phyloP scores from a whole-genome alignment of 2,888 invertebrate genomes.

The Noctua pronuba region DNA sequence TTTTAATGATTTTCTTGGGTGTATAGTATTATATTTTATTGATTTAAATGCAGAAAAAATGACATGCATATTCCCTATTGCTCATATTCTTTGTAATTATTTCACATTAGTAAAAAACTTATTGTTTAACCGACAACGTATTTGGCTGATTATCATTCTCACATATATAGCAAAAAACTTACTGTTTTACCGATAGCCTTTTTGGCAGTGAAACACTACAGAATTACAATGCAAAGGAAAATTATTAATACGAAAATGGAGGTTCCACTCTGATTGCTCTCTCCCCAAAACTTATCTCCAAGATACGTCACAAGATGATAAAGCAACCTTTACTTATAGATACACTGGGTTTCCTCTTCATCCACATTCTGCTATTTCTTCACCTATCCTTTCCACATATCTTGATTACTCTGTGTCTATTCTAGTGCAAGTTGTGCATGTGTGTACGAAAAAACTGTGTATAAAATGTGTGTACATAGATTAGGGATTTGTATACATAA shows the following conservation, averaged over 20 bases:
- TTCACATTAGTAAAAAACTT: too few species aligned
- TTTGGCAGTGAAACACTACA: too few species aligned
- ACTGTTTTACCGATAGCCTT: not conserved
- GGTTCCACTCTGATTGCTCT: not conserved
- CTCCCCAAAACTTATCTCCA: not conserved
- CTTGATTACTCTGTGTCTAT: not conserved
- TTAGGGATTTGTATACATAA: constrained; percentile 1
- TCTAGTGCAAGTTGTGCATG: constrained; percentile 28
- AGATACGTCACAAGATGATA: constrained; percentile 31
- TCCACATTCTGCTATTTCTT: constrained; percentile 46
- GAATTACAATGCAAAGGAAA: not conserved
- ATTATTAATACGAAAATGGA: not conserved
- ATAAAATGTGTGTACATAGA: constrained; percentile 4
- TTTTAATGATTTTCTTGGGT: too few species aligned
- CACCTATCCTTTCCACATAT: constrained; percentile 29
- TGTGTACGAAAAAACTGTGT: constrained; percentile 3
- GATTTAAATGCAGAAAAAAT: too few species aligned
- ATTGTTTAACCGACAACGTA: not conserved
- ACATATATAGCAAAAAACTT: too few species aligned
- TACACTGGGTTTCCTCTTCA: constrained; percentile 42
- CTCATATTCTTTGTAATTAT: too few species aligned
- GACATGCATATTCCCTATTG: too few species aligned
- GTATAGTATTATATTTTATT: too few species aligned
- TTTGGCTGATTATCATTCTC: too few species aligned
- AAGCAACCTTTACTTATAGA: constrained; percentile 34